Evolutionary conservation across 2,888 invertebrate genomes (phyloP).

Genomic region (Cheilosia pagana): DNA sequence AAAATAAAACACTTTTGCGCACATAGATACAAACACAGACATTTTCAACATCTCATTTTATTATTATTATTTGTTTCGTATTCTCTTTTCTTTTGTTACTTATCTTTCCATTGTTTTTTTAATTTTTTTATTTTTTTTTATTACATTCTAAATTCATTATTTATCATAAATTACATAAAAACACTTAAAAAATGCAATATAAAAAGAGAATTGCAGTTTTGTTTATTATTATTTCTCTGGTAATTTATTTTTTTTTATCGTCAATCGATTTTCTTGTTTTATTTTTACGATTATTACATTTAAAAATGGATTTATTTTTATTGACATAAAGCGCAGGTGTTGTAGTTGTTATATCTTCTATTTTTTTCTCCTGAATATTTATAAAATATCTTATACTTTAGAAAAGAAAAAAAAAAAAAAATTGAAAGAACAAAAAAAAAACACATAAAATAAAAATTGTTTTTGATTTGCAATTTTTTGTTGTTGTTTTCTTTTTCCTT

Average conservation of each 20-base stretch:
- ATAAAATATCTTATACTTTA: slow-evolving; percentile 49
- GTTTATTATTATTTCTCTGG: slow-evolving; percentile 17
- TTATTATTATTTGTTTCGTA: slow-evolving; percentile 2
- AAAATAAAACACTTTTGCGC: slow-evolving; percentile 21
- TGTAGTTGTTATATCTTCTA: slow-evolving; percentile 24
- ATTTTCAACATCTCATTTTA: slow-evolving; percentile 44
- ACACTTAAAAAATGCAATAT: slow-evolving; percentile 59
- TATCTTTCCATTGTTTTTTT: not conserved
- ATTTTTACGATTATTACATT: not conserved
- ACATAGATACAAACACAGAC: slow-evolving; percentile 30
- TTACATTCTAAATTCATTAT: slow-evolving; percentile 41
- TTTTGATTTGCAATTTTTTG: not conserved
- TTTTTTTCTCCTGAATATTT: slow-evolving; percentile 46
- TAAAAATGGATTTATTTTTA: slow-evolving; percentile 12
- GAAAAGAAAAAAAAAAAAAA: slow-evolving; percentile 23
- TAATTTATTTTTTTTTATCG: slow-evolving; percentile 12
- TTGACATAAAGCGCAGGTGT: slow-evolving; percentile 53
- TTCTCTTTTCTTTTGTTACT: not conserved
- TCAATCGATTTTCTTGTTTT: slow-evolving; percentile 7
- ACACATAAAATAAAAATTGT: not conserved
- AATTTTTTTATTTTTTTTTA: slow-evolving; percentile 1
- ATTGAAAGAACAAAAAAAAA: slow-evolving; percentile 3
- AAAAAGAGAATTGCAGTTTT: slow-evolving; percentile 60
- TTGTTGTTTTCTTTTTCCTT: slow-evolving; percentile 1
- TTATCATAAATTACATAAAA: slow-evolving; percentile 57